These are phyloP conservation scores for Myotis brandtii DNA, from an alignment of 2,113 vertebrate species.

Conservation along the genomic window DNA sequence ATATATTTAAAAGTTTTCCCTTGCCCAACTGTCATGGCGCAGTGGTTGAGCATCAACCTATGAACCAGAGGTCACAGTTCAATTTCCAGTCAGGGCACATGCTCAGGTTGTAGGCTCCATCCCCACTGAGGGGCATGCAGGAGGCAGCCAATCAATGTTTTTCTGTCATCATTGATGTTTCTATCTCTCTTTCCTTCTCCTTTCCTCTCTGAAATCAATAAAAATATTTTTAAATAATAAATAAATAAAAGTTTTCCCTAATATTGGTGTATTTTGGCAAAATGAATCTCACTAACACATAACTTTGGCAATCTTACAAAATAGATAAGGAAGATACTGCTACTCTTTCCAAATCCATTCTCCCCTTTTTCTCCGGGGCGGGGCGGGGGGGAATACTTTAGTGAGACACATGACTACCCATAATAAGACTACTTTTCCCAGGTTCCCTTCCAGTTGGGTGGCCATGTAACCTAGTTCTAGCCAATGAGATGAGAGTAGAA, in stretches of 20 bases:
- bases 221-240: too few relatives aligned
- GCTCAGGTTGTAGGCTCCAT: too few relatives aligned
- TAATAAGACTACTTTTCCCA: neutral
- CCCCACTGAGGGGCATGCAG: too few relatives aligned
- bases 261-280: neutral
- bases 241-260: neutral
- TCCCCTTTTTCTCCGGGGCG: neutral
- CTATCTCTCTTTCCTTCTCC: too few relatives aligned
- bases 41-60: too few relatives aligned
- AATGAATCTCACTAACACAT: neutral
- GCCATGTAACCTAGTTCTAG: neutral
- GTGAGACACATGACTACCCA: neutral
- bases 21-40: neutral
- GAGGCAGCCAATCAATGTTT: too few relatives aligned
- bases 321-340: neutral
- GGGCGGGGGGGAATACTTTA: neutral
- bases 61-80: too few relatives aligned
- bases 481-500: neutral
- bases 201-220: neutral
- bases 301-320: constrained; percentile 2
- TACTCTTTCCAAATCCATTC: neutral
- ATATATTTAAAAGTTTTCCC: neutral
- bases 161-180: too few relatives aligned
- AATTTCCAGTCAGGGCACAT: too few relatives aligned
- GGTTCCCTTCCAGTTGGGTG: neutral